Conservation (phyloP, 1,140 invertebrate species). For the Ceratosolen solmsi region DNA sequence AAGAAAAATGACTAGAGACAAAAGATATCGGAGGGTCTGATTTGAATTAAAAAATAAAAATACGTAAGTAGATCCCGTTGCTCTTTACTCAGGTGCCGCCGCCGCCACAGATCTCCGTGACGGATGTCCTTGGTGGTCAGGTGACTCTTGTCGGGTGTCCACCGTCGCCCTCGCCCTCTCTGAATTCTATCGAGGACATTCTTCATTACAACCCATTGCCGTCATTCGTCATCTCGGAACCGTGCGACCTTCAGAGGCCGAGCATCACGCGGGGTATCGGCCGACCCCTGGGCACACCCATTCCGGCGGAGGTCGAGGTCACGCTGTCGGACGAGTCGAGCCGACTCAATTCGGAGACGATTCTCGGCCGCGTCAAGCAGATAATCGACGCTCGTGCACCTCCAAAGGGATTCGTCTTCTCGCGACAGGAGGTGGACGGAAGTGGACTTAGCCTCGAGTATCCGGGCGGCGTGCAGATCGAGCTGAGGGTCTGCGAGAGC, state of each 20-base stretch:
- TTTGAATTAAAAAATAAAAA: conserved; percentile 27
- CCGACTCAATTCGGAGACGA: conserved; percentile 83
- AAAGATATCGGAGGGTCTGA: too few species aligned
- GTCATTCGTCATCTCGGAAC: conserved; percentile 81
- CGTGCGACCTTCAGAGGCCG: conserved; percentile 81
- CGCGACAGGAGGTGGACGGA: conserved; percentile 69
- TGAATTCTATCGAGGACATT: conserved; percentile 68
- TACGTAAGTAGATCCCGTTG: conserved; percentile 43
- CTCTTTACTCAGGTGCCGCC: conserved; percentile 75
- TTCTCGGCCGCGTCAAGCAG: conserved; percentile 86
- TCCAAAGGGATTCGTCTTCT: conserved; percentile 81
- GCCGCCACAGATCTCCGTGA: conserved; percentile 91
- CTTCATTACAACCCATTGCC: conserved; percentile 73
- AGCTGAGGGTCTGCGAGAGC: conserved; percentile 86
- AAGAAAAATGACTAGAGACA: neutral
- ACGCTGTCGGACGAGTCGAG: conserved; percentile 86
- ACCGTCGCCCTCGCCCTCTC: conserved; percentile 69
- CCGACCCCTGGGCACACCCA: conserved; percentile 64
- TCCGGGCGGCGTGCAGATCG: conserved; percentile 90
- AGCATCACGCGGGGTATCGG: conserved; percentile 87
- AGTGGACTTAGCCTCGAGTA: conserved; percentile 81
- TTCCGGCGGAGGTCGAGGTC: conserved; percentile 77
- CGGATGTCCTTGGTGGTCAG: conserved; percentile 89
- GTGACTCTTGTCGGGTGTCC: conserved; percentile 83
- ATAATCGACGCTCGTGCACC: conserved; percentile 86